Evolutionary conservation across 2,888 invertebrate genomes (phyloP), one percentile per base, ranked within the genome.

Genomic region (Philereme transversata): DNA sequence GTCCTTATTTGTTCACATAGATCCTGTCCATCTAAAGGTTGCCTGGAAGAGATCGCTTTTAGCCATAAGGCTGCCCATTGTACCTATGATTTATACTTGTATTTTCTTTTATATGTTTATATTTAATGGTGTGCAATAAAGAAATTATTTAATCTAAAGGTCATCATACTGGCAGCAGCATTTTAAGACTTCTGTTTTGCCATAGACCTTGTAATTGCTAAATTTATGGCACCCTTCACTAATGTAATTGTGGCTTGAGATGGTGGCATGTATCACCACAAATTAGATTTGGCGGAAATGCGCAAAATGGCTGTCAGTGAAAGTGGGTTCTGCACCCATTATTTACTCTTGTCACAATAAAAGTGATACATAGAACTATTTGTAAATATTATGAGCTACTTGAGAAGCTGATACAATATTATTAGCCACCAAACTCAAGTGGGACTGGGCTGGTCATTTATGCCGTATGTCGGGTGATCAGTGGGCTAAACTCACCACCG

Each of bases 221-320:
- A 90, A 91, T 91, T 90, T 90, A 91, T 89, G 81, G 84, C 86
- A 75, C 83, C 88, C 88, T 77, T 58, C 83, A 83, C 84, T 88
- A 90, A 90, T 86, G 84, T 83, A 87, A 89, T 90, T 90, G 90
- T 81, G 91, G 90, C 72, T 78, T 47, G 77, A 74, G 78, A 78
- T 81, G 75, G 81, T 81, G 84, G 86, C 79, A 81, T 87, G 87
- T 87, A 90, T 89, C 90, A 89, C 83, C 88, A 81, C 77, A 88
- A 91, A 91, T 91, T 90, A 88, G 88, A 90, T 90, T 88, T 82
- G 77, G 60, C 60, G 69, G 65, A 58, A 71, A 68, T 70, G 67
- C 74, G 78, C 78, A 81, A 84, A 85, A 83, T 79, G 81, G 77
- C 69, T 83, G 84, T 83, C 82, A 79, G 76, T 69, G 77, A 82